Base-by-base conservation (phyloP, 1,140 invertebrate species). In the Zeugodacus cucurbitae region DNA sequence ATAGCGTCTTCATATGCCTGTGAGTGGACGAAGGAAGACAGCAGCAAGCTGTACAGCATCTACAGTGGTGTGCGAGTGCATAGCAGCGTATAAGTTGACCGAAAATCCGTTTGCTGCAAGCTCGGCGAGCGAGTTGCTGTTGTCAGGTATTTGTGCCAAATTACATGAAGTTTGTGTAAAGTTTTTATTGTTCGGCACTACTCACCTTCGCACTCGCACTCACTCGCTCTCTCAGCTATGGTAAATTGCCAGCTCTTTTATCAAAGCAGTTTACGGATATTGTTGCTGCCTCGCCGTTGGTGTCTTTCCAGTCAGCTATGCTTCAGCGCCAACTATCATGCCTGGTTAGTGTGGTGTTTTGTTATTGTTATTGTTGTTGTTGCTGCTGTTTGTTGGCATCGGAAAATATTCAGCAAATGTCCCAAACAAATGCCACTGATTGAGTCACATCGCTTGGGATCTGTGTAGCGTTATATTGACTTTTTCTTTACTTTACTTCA, bases 141-240 rank as follows among this genome's bases (percentile, higher is more conserved):
- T 86, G 85, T 41, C 85, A 86, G 34, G 85, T 57, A 86, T 26
- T 86, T 59, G 48, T 59, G 57, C 85, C 48, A 57, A 86, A 86
- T 86, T 86, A 86, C 57, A 86, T 58, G 85, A 86, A 86, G 85
- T 86, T 86, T 86, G 85, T 34, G 37, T 22, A 86, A 86, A 86
- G 57, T 86, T 86, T 86, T 58, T 59, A 82, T 82, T 82, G 74
- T 82, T 44, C 44, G 74, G 11, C 44, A 82, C 74, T 34, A 2
- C 6, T 82, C 22, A 32, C 32, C 32, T 37, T 48, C 41, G 22
- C 22, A 29, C n/a, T 82, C 29, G 32, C 26, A 26, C 5, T n/a
- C 22, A 62, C 17, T 70, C 41, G 11, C 41, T 44, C n/a, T 22
- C 26, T 29, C n/a, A 48, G 44, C 41, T 54, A 54, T 29, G n/a